Conservation (phyloP, 2,888 invertebrate genomes). For the Drosophila emarginata region DNA sequence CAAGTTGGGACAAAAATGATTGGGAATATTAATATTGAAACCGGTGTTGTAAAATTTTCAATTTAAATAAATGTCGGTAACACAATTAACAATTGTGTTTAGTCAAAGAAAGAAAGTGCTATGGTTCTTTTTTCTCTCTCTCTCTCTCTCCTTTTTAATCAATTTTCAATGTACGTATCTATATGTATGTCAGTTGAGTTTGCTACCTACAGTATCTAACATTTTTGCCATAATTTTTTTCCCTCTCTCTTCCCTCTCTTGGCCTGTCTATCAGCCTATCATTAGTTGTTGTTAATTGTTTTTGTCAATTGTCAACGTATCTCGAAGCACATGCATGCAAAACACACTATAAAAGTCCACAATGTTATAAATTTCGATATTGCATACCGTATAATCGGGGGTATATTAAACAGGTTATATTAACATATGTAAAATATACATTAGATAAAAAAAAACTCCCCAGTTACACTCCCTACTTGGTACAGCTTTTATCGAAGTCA, state of each 20-base stretch:
- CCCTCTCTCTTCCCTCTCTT: not conserved
- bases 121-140: too few species aligned
- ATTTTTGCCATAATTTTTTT: not conserved
- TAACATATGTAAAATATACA: too few species aligned
- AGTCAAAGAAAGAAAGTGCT: too few species aligned
- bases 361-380: not conserved
- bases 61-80: not conserved
- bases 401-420: not conserved
- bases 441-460: too few species aligned
- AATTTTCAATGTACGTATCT: too few species aligned
- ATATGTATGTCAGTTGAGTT: too few species aligned
- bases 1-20: too few species aligned
- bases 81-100: not conserved
- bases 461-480: too few species aligned
- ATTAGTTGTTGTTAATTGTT: slow-evolving; percentile 55
- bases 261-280: not conserved
- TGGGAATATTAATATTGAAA: too few species aligned
- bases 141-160: too few species aligned
- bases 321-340: not conserved
- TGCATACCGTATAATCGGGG: not conserved
- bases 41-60: not conserved
- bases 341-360: not conserved
- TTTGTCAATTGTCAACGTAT: slow-evolving; percentile 56
- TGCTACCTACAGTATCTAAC: not conserved
- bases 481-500: not conserved